These are phyloP conservation scores for Frieseomelitta varia DNA, from an alignment of 1,140 invertebrate genomes.

Conservation along the genomic window DNA sequence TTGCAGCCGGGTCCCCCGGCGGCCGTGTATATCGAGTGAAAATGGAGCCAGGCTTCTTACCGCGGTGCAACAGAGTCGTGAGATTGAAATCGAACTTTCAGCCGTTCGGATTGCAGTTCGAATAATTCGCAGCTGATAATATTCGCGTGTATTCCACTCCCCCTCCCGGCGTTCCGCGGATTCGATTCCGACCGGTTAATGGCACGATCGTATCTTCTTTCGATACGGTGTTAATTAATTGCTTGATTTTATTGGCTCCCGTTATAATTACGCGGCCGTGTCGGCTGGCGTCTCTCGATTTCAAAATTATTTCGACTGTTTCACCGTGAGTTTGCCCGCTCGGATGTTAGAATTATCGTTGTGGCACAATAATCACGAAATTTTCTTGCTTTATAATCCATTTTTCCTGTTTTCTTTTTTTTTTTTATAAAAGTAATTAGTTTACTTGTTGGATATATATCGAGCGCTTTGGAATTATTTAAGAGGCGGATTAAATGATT, in stretches of 20 bases:
- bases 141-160: background rate
- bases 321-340: too few relatives aligned
- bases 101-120: slow-evolving; percentile 15
- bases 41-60: background rate
- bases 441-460: too few relatives aligned
- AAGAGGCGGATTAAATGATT: too few relatives aligned
- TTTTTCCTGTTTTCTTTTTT: too few relatives aligned
- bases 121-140: slow-evolving; percentile 9
- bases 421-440: too few relatives aligned
- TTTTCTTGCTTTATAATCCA: too few relatives aligned
- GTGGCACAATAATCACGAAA: too few relatives aligned
- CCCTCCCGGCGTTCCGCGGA: background rate
- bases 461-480: too few relatives aligned
- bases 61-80: background rate
- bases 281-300: background rate
- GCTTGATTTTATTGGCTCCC: background rate
- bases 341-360: too few relatives aligned
- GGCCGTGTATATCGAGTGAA: background rate
- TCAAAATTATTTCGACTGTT: too few relatives aligned
- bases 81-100: slow-evolving; percentile 21
- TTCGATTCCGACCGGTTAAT: background rate
- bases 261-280: background rate
- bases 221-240: background rate
- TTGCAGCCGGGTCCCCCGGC: background rate
- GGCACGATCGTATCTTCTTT: background rate